Base-by-base conservation (phyloP, 92 coral and sea anemone genomes). In the Epizoanthus fatuus region DNA sequence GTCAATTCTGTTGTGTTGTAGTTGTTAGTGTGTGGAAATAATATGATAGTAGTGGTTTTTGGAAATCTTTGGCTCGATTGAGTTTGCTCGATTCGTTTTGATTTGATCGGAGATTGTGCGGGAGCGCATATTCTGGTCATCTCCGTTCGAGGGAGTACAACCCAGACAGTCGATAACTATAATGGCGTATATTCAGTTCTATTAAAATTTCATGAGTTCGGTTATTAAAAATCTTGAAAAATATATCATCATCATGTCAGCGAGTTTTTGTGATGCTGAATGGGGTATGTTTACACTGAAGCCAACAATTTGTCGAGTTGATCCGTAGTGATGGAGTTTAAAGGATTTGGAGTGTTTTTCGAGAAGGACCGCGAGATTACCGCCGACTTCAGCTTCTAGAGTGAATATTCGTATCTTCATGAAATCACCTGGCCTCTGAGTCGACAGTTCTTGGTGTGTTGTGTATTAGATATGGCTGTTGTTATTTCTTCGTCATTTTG, bases 181-280 rank as follows among this genome's bases (percentile, higher is more conserved):
- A 79, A 84, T 90, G 86, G 68, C 83, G 87, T 81, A 74, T 90
- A 86, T 74, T 81, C 78, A 86, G 79, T 75, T 42, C 63, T 88
- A 94, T 94, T 94, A 94, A 94, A 89, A 77, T 94, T 94, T 92
- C 86, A 94, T 94, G 93, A 94, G 90, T 80, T 85, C 90, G 89
- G 86, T 92, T 89, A 94, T 92, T 90, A 92, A 85, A 91, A 90
- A 91, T 87, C 93, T 72, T 85, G 83, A 89, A 92, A 92, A 92
- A 95, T 87, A 87, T 90, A 69, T 81, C 75, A 81, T 90, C 88
- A 69, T 81, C 75, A 81, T 90, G 91, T 91, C 98, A 90, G 64
- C 69, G 40, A 84, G 86, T 87, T 81, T 79, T 78, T 68, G 83
- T 82, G 86, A 77, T 74, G 80, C 74, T 89, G 89, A 74, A 84